These are phyloP conservation scores for Meandrina meandrites DNA, from an alignment of 92 coral and sea anemone species.

Conservation along the genomic window DNA sequence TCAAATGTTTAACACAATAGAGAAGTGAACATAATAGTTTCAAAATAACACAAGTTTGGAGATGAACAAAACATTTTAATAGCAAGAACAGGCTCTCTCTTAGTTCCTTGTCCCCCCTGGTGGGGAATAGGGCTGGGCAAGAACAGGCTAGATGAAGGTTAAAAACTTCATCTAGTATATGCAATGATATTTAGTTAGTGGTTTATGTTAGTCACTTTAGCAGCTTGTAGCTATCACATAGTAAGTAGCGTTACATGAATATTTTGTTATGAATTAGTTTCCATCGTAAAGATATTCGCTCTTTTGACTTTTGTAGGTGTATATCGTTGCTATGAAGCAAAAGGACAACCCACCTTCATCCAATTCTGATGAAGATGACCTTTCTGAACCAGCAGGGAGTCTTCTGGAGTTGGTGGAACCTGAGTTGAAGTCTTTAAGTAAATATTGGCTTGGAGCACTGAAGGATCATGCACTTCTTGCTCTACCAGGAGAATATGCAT, in stretches of 20 bases:
- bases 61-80: not conserved
- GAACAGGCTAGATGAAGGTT: too few relatives aligned
- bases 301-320: conserved; percentile 59
- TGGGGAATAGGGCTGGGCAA: too few relatives aligned
- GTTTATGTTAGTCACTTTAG: too few relatives aligned
- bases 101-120: too few relatives aligned
- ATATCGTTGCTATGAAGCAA: conserved; percentile 97
- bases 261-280: not conserved
- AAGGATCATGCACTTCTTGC: conserved; percentile 95
- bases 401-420: conserved; percentile 92
- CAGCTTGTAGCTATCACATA: too few relatives aligned
- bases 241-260: not conserved
- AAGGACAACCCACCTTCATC: conserved; percentile 60
- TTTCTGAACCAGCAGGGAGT: conserved; percentile 88
- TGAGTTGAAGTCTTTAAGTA: conserved; percentile 87
- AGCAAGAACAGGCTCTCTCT: not conserved
- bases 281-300: not conserved
- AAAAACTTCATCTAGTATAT: too few relatives aligned
- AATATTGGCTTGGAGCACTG: conserved; percentile 99
- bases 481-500: conserved; percentile 86
- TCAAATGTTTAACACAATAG: too few relatives aligned
- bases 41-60: not conserved
- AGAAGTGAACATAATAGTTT: not conserved
- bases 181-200: too few relatives aligned
- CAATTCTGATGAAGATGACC: conserved; percentile 64